These are phyloP conservation scores for Anthophora plumipes DNA, from an alignment of 2,888 invertebrate genomes.

Conservation along the genomic window DNA sequence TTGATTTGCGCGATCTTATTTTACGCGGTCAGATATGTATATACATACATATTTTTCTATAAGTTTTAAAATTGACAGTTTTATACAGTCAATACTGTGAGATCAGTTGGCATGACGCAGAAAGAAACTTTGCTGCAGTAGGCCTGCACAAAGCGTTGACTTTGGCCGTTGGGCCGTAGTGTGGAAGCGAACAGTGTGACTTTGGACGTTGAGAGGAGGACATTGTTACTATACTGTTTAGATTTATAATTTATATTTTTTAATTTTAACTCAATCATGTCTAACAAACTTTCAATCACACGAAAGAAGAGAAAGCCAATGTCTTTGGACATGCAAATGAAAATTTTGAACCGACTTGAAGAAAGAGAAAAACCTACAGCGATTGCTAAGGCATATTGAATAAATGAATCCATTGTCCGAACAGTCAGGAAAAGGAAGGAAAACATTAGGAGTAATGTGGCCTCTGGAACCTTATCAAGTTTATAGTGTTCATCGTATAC, in stretches of 20 bases:
- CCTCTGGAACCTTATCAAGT: constrained; percentile 4
- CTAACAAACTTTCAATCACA: constrained; percentile 7
- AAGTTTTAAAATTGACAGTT: too few relatives aligned
- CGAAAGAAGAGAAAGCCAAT: constrained; percentile 6
- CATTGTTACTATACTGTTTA: too few relatives aligned
- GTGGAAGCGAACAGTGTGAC: neutral
- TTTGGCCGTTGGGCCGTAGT: neutral
- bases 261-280: constrained; percentile 2
- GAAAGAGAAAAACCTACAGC: constrained; percentile 12
- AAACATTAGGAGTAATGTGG: neutral
- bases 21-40: too few relatives aligned
- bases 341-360: constrained; percentile 6
- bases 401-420: constrained; percentile 25
- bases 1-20: too few relatives aligned
- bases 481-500: too few relatives aligned
- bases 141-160: too few relatives aligned
- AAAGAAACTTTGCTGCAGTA: too few relatives aligned
- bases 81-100: too few relatives aligned
- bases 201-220: constrained; percentile 1
- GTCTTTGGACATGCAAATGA: constrained; percentile 9
- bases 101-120: too few relatives aligned
- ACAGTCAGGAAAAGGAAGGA: constrained; percentile 17
- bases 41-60: too few relatives aligned
- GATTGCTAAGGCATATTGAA: too few relatives aligned
- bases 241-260: too few relatives aligned